Conservation (phyloP, 2,888 invertebrate species). For the Macrophya alboannulata region DNA sequence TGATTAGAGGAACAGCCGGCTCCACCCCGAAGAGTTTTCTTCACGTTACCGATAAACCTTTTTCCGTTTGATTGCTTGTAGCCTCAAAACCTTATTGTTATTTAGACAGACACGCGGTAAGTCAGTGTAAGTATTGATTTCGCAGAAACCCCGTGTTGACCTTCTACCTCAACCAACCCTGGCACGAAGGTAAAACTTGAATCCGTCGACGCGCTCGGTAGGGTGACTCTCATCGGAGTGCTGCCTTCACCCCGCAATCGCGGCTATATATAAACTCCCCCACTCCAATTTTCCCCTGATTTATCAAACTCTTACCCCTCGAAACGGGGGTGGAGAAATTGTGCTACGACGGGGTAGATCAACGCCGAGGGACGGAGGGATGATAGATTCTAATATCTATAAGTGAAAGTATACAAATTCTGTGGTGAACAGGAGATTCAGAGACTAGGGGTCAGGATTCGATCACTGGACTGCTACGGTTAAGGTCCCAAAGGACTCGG, state of each 20-base stretch:
- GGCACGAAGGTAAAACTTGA: conserved; percentile 38
- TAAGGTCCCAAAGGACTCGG: conserved; percentile 56
- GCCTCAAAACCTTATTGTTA: neutral
- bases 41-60: neutral
- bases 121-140: conserved; percentile 43
- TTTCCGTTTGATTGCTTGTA: neutral
- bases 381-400: conserved; percentile 55
- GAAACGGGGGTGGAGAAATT: conserved; percentile 57
- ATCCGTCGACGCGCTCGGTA: conserved; percentile 67
- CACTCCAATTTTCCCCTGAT: conserved; percentile 57
- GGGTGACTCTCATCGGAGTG: conserved; percentile 73
- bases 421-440: neutral
- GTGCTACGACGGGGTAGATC: neutral
- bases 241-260: conserved; percentile 69
- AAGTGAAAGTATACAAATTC: conserved; percentile 56
- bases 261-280: conserved; percentile 75
- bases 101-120: conserved; percentile 37
- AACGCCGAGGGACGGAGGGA: conserved; percentile 21
- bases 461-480: neutral
- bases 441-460: conserved; percentile 8
- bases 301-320: conserved; percentile 53
- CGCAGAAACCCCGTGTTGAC: conserved; percentile 46
- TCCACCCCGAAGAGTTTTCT: neutral
- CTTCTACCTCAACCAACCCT: conserved; percentile 44
- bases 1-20: neutral